A percentile compares a stretch with the other conserved stretches of the same genome.
Evolutionary conservation across 2,888 invertebrate species (phyloP).

Genomic region (Syrista parreyssii): DNA sequence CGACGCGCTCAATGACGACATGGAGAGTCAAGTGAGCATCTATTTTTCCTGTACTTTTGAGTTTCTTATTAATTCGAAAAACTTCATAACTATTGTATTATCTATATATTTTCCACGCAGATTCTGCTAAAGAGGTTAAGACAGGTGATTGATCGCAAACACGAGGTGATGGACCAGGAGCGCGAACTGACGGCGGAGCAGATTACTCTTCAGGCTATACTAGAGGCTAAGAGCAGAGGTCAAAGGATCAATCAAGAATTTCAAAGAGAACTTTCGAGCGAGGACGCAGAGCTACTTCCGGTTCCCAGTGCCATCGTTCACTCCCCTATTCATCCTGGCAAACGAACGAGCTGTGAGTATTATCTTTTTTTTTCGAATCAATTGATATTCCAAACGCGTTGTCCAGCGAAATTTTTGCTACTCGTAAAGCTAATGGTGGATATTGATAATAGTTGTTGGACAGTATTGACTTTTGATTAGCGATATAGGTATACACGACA

Average conservation of each 20-base stretch:
- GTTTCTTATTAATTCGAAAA: not conserved
- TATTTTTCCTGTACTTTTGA: not conserved
- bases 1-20: constrained; percentile 41
- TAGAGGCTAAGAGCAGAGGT: constrained; percentile 44
- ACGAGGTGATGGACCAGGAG: constrained; percentile 48
- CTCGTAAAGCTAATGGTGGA: not conserved
- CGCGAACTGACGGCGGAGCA: constrained; percentile 51
- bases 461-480: not conserved
- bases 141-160: constrained; percentile 44
- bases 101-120: constrained; percentile 16
- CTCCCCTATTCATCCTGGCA: constrained; percentile 45
- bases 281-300: constrained; percentile 50
- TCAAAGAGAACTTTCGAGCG: constrained; percentile 19
- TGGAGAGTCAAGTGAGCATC: constrained; percentile 46
- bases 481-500: not conserved
- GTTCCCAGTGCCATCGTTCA: constrained; percentile 50
- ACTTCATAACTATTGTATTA: not conserved
- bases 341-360: constrained; percentile 57
- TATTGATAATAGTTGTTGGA: not conserved
- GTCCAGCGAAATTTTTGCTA: not conserved
- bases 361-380: constrained; percentile 16
- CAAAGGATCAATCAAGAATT: constrained; percentile 27
- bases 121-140: constrained; percentile 46
- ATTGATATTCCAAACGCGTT: not conserved
- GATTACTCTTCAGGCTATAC: constrained; percentile 47